A percentile compares a stretch with the other conserved stretches of the same genome.
These are phyloP conservation scores for Mylabris phalerata DNA, from an alignment of 1,140 invertebrate genomes.

Conservation along the genomic window DNA sequence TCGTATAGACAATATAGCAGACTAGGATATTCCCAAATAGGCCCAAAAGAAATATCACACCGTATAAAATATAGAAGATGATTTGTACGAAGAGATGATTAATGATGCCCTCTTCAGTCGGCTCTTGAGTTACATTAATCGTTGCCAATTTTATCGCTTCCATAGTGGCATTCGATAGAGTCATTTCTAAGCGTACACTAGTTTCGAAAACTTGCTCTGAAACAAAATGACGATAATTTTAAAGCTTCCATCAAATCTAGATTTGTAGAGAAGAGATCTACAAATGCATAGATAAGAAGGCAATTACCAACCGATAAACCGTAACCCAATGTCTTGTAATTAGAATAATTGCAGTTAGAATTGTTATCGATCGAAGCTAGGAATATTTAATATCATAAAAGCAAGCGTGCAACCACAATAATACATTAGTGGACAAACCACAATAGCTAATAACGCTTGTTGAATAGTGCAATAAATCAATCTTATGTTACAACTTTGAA, in stretches of 20 bases:
- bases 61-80: slow-evolving; percentile 77
- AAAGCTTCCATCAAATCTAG: background rate
- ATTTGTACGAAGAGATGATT: slow-evolving; percentile 58
- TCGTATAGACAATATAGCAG: slow-evolving; percentile 81
- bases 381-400: too few relatives aligned
- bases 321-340: too few relatives aligned
- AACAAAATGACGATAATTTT: background rate
- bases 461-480: too few relatives aligned
- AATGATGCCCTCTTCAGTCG: slow-evolving; percentile 42
- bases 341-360: too few relatives aligned
- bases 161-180: slow-evolving; percentile 1
- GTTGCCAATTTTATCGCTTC: slow-evolving; percentile 8
- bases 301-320: too few relatives aligned
- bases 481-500: too few relatives aligned
- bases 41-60: slow-evolving; percentile 76
- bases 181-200: background rate
- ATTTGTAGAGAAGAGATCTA: too few relatives aligned
- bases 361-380: too few relatives aligned
- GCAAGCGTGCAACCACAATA: too few relatives aligned
- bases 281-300: too few relatives aligned
- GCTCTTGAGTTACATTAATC: background rate
- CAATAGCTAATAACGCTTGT: too few relatives aligned
- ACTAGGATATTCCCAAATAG: slow-evolving; percentile 88
- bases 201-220: slow-evolving; percentile 1
- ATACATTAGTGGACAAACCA: too few relatives aligned